These are phyloP conservation scores for Scelioninae gen. 2 DNA, from an alignment of 2,888 invertebrate species.

Conservation along the genomic window DNA sequence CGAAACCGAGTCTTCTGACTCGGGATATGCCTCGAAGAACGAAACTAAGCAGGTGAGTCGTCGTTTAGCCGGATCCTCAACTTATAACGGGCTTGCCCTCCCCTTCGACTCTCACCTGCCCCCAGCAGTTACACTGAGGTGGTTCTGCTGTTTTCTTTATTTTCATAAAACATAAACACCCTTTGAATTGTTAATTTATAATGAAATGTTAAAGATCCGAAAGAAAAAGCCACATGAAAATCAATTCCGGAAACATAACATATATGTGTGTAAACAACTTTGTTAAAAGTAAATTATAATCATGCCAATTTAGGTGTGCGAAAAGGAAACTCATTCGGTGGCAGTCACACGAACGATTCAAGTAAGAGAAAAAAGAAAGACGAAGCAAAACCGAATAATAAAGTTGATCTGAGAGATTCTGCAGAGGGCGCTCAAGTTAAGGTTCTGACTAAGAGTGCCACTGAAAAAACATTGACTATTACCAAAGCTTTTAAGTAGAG, in stretches of 20 bases:
- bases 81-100: slow-evolving; percentile 78
- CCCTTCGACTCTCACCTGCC: slow-evolving; percentile 68
- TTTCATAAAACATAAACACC: slow-evolving; percentile 15
- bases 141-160: slow-evolving; percentile 56
- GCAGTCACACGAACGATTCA: background rate
- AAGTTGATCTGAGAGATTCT: slow-evolving; percentile 12
- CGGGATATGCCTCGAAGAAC: slow-evolving; percentile 59
- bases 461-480: slow-evolving; percentile 30
- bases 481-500: slow-evolving; percentile 43
- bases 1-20: slow-evolving; percentile 30
- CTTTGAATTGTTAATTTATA: slow-evolving; percentile 16
- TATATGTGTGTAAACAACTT: no score
- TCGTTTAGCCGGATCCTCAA: slow-evolving; percentile 76
- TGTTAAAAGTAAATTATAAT: slow-evolving; percentile 21
- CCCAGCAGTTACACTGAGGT: slow-evolving; percentile 61
- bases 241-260: no score
- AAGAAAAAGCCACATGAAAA: no score
- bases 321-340: slow-evolving; percentile 2
- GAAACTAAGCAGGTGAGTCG: slow-evolving; percentile 77
- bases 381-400: background rate
- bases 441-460: background rate
- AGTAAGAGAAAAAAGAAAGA: slow-evolving; percentile 2
- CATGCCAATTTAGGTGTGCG: slow-evolving; percentile 25
- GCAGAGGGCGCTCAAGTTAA: background rate
- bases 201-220: slow-evolving; percentile 6